Percentiles rank a stretch among this genome's conserved stretches.
phyloP scores from a whole-genome alignment of 2,888 invertebrate genomes.

The Drosophila fungiperda region DNA sequence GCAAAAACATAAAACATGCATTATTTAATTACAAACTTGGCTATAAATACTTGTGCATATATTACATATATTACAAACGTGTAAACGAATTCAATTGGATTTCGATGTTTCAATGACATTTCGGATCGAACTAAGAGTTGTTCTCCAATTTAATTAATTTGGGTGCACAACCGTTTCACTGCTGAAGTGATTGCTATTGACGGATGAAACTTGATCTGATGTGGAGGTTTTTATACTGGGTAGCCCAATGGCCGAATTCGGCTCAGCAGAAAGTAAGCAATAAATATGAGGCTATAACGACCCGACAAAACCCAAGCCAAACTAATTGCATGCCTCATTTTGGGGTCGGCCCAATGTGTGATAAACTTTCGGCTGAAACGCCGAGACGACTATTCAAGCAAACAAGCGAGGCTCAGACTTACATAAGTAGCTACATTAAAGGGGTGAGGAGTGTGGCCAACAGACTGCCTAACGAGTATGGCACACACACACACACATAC shows the following conservation, averaged over 20 bases:
- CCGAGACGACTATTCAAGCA: constrained; percentile 3
- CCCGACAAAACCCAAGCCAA: constrained; percentile 18
- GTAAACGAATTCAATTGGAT: not conserved
- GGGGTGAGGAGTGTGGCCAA: constrained; percentile 1
- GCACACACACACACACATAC: constrained; percentile 12
- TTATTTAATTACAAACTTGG: not conserved
- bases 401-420: constrained; percentile 4
- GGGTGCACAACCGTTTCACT: not conserved
- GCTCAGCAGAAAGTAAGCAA: constrained; percentile 16
- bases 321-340: constrained; percentile 54
- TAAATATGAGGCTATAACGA: constrained; percentile 42
- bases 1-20: not conserved
- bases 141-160: constrained; percentile 1
- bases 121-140: not conserved
- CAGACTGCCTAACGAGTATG: constrained; percentile 54
- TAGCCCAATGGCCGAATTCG: not conserved
- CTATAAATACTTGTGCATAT: not conserved
- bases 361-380: constrained; percentile 40
- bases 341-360: constrained; percentile 53
- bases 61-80: not conserved
- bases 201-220: not conserved
- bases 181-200: not conserved
- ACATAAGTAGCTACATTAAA: constrained; percentile 6
- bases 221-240: not conserved
- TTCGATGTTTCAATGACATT: not conserved